These are phyloP conservation scores for Antennarius striatus DNA, from an alignment of 2,113 vertebrate species.

Conservation along the genomic window DNA sequence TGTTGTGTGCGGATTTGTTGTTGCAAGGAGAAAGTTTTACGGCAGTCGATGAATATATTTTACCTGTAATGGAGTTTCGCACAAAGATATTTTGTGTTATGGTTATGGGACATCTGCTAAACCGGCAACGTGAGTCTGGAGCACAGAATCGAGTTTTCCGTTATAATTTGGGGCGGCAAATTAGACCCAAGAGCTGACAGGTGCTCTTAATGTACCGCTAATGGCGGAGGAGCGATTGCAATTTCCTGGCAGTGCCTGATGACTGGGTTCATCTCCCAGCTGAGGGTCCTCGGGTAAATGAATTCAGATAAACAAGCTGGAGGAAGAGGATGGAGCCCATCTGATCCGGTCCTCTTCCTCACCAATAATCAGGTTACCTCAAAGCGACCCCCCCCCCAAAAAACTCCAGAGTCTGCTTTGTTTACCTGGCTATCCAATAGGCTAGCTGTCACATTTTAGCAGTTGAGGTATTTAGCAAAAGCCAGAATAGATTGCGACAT, in stretches of 20 bases:
- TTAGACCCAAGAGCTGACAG: constrained; percentile 56
- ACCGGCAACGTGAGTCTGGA: constrained; percentile 1
- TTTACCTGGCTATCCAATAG: constrained; percentile 11
- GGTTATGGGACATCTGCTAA: constrained; percentile 20
- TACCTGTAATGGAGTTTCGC: constrained; percentile 17
- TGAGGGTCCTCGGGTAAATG: constrained; percentile 28
- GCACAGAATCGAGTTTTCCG: not conserved
- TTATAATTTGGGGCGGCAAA: constrained; percentile 38
- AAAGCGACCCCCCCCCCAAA: constrained; percentile 16
- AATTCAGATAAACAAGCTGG: constrained; percentile 29
- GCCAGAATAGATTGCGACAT: no score
- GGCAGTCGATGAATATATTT: constrained; percentile 36
- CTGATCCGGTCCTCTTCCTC: constrained; percentile 42
- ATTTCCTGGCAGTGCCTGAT: constrained; percentile 40
- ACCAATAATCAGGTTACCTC: constrained; percentile 43
- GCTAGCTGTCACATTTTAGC: no score
- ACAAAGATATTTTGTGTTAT: not conserved
- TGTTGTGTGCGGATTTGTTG: constrained; percentile 24
- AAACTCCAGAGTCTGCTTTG: not conserved
- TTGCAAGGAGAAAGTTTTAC: constrained; percentile 22
- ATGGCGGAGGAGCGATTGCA: constrained; percentile 43
- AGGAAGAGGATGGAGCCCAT: constrained; percentile 18
- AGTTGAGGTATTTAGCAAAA: no score
- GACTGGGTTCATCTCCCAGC: constrained; percentile 9
- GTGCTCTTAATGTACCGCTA: constrained; percentile 54